Percentiles rank a stretch among this genome's conserved stretches.
phyloP scores from a whole-genome alignment of 2,113 vertebrate species.

The Argyrosomus japonicus region DNA sequence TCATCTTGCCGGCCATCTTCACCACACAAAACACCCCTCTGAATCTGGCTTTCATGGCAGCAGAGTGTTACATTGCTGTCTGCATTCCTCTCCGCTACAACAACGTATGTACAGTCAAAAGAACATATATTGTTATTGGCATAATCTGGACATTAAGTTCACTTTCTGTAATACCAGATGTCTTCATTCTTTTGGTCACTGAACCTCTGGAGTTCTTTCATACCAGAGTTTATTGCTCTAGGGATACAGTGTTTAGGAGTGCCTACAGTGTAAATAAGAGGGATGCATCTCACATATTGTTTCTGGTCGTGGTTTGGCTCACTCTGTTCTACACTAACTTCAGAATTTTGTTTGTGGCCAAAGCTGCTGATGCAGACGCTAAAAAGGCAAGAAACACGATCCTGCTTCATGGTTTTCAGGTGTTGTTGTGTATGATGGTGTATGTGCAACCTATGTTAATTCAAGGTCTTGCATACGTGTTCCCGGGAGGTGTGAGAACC shows the following conservation, averaged over 20 bases:
- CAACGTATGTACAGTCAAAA: conserved; percentile 65
- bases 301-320: conserved; percentile 68
- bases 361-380: conserved; percentile 46
- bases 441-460: conserved; percentile 48
- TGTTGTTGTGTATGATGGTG: conserved; percentile 63
- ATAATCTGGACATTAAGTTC: conserved; percentile 68
- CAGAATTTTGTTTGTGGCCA: conserved; percentile 68
- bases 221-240: conserved; percentile 48
- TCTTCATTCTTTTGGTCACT: conserved; percentile 47
- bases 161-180: conserved; percentile 57
- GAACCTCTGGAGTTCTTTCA: conserved; percentile 53
- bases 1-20: conserved; percentile 54
- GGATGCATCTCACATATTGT: conserved; percentile 50
- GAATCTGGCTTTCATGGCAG: conserved; percentile 70
- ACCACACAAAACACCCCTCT: conserved; percentile 72
- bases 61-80: conserved; percentile 73
- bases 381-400: conserved; percentile 79
- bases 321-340: conserved; percentile 69
- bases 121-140: conserved; percentile 62
- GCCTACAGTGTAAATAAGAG: conserved; percentile 56
- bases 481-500: background rate
- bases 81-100: conserved; percentile 70
- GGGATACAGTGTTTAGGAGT: background rate
- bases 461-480: conserved; percentile 8
- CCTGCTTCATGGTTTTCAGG: conserved; percentile 75